Conservation (phyloP, 2,113 vertebrate species). For the Notarius quadriscutis region DNA sequence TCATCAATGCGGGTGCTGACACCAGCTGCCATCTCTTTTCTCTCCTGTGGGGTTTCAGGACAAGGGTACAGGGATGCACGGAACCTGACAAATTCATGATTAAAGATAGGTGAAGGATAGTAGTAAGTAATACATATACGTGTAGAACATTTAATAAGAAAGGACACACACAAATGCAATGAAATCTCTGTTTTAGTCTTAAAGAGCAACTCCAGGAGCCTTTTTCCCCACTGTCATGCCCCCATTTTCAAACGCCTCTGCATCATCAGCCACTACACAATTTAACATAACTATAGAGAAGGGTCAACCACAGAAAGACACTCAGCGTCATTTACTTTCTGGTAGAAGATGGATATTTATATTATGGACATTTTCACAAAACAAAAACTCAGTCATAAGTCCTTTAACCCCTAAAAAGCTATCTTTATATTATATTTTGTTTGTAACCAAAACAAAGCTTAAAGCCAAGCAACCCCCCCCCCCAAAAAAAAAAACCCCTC, state of each 20-base stretch:
- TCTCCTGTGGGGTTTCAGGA: slow-evolving; percentile 92
- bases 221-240: background rate
- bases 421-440: background rate
- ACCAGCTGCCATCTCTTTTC: slow-evolving; percentile 96
- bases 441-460: background rate
- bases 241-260: background rate
- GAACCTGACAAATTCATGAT: slow-evolving; percentile 76
- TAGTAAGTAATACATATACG: background rate
- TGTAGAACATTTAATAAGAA: background rate
- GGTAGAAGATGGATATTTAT: background rate
- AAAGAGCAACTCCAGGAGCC: background rate
- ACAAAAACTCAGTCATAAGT: background rate
- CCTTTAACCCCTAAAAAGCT: background rate
- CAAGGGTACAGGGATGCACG: slow-evolving; percentile 95
- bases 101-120: background rate
- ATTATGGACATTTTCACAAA: background rate
- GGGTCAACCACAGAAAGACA: background rate
- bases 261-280: background rate
- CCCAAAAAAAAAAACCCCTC: too few species aligned
- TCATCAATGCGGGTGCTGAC: slow-evolving; percentile 97
- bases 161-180: background rate
- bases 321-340: background rate
- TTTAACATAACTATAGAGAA: background rate
- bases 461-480: too few species aligned
- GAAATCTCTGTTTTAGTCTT: background rate